Conservation (phyloP, 2,113 vertebrate genomes). For the Tinamus guttatus region DNA sequence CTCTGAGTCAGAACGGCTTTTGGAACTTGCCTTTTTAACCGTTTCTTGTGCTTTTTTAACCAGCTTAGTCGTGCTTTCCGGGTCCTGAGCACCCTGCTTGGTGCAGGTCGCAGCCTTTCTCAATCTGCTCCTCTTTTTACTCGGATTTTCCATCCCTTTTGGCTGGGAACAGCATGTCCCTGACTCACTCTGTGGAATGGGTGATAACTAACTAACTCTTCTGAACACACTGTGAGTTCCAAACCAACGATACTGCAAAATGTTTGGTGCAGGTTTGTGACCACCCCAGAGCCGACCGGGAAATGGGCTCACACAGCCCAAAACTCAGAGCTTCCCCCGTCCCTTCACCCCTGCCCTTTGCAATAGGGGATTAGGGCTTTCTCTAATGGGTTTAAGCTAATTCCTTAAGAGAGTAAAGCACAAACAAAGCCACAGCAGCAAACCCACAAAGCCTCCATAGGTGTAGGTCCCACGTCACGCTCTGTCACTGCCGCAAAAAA, state of each 20-base stretch:
- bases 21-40: background rate
- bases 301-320: fast-evolving
- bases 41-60: background rate
- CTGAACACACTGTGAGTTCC: background rate
- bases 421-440: background rate
- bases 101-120: background rate
- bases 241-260: background rate
- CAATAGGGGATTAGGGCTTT: background rate
- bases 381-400: background rate
- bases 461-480: background rate
- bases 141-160: background rate
- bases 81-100: background rate
- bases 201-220: background rate
- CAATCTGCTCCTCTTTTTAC: background rate
- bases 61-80: background rate
- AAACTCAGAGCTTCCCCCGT: background rate
- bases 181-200: background rate
- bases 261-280: background rate
- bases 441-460: background rate
- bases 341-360: background rate
- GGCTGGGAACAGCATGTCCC: background rate
- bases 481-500: no score
- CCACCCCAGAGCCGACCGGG: fast-evolving
- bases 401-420: background rate
- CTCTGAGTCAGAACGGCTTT: background rate